phyloP scores from a whole-genome alignment of 1,140 invertebrate species.

The Brachionus asplanchnoidis region DNA sequence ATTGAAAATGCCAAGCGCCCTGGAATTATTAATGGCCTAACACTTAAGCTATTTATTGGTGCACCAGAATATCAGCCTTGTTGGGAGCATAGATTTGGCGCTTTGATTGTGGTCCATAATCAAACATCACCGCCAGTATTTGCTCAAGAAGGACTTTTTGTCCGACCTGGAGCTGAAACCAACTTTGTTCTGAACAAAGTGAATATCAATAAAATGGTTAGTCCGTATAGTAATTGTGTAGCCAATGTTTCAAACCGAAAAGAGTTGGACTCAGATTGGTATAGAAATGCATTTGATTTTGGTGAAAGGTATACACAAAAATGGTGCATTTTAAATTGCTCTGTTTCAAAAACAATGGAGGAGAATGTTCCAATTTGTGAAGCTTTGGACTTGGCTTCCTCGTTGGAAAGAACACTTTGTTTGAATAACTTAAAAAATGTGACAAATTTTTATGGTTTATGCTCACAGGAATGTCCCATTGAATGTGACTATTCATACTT shows the following conservation, averaged over 20 bases:
- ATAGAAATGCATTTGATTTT: not conserved
- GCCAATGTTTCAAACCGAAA: not conserved
- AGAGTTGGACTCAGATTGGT: not conserved
- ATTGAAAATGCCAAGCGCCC: not conserved
- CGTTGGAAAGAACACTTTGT: not conserved
- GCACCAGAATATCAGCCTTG: conserved; percentile 7
- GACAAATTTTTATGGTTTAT: not conserved
- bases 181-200: conserved; percentile 1
- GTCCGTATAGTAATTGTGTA: conserved; percentile 19
- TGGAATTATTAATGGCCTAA: not conserved
- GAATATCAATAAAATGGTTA: not conserved
- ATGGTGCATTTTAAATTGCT: not conserved
- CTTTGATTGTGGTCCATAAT: conserved; percentile 25
- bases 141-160: not conserved
- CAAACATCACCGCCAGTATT: not conserved
- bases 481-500: conserved; percentile 8
- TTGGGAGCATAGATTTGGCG: not conserved
- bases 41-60: not conserved
- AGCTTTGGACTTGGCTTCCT: not conserved
- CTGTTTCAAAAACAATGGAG: not conserved
- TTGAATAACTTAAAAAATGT: not conserved
- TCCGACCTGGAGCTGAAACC: not conserved
- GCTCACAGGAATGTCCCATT: conserved; percentile 3
- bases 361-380: not conserved
- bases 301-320: not conserved